Evolutionary conservation across 2,888 invertebrate genomes (phyloP).

Genomic region (Nemoura dubitans): DNA sequence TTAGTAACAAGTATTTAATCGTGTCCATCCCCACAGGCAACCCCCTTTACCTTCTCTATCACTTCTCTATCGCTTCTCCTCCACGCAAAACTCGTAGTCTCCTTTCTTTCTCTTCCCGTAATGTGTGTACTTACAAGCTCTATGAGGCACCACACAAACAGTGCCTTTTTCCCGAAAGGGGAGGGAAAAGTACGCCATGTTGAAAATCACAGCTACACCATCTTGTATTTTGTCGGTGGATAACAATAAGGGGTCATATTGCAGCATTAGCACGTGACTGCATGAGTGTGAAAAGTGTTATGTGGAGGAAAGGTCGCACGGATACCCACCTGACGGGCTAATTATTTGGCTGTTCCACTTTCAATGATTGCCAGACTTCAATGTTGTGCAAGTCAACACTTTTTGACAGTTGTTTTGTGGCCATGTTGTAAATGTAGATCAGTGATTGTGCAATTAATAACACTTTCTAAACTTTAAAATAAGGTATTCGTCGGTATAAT

Average conservation of each 20-base stretch:
- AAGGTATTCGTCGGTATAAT: too few species aligned
- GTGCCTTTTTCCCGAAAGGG: not conserved
- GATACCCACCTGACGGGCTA: too few species aligned
- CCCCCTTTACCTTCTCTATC: not conserved
- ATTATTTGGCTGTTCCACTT: too few species aligned
- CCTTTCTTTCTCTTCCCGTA: not conserved
- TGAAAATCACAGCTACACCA: constrained; percentile 28
- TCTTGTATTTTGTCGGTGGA: constrained; percentile 9
- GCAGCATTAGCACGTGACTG: not conserved
- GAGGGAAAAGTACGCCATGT: constrained; percentile 22
- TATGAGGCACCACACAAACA: not conserved
- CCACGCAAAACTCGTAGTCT: too few species aligned
- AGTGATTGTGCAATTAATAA: too few species aligned
- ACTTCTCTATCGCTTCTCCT: not conserved
- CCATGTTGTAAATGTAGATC: too few species aligned
- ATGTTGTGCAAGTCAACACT: too few species aligned
- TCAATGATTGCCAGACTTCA: too few species aligned
- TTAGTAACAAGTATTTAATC: constrained; percentile 37
- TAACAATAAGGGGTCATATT: not conserved
- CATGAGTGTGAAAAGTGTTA: not conserved
- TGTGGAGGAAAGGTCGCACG: too few species aligned
- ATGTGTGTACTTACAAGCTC: not conserved
- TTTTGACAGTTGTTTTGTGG: too few species aligned
- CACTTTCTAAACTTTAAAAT: too few species aligned
- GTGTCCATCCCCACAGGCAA: not conserved